Evolutionary conservation across 2,113 vertebrate species (phyloP).

Genomic region (Baryphthengus martii): DNA sequence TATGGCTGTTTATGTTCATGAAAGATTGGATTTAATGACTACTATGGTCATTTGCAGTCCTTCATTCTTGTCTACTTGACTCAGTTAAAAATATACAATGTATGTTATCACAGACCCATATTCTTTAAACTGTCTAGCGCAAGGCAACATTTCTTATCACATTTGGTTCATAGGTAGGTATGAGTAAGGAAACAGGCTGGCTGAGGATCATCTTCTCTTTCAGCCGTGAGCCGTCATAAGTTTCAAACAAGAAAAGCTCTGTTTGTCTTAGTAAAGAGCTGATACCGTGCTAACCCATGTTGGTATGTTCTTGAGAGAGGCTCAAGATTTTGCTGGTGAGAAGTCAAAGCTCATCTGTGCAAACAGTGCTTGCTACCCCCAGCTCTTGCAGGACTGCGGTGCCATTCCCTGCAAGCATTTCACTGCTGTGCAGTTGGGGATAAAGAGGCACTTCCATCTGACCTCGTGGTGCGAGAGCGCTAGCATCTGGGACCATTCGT

Average conservation of each 20-base stretch:
- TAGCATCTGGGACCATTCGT: background rate
- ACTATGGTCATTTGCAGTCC: background rate
- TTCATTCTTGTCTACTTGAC: background rate
- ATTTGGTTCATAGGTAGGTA: background rate
- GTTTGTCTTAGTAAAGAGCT: background rate
- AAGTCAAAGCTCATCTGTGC: background rate
- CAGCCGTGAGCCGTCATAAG: background rate
- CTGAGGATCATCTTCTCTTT: background rate
- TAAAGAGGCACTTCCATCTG: background rate
- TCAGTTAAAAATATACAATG: background rate
- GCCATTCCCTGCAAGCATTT: accelerated
- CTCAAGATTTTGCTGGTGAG: background rate
- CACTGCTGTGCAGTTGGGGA: background rate
- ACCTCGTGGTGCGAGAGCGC: background rate
- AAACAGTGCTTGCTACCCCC: background rate
- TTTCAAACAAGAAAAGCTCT: background rate
- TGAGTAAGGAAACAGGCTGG: accelerated
- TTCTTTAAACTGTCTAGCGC: background rate
- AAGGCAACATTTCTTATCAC: background rate
- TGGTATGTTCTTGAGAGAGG: background rate
- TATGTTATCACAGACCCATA: background rate
- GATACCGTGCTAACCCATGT: accelerated
- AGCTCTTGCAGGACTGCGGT: background rate
- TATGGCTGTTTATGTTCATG: background rate
- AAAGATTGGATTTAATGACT: background rate